Percentiles rank a stretch among this genome's conserved stretches.
These are phyloP conservation scores for Sinotaia quadrata DNA, from an alignment of 2,888 invertebrate species.

Conservation along the genomic window DNA sequence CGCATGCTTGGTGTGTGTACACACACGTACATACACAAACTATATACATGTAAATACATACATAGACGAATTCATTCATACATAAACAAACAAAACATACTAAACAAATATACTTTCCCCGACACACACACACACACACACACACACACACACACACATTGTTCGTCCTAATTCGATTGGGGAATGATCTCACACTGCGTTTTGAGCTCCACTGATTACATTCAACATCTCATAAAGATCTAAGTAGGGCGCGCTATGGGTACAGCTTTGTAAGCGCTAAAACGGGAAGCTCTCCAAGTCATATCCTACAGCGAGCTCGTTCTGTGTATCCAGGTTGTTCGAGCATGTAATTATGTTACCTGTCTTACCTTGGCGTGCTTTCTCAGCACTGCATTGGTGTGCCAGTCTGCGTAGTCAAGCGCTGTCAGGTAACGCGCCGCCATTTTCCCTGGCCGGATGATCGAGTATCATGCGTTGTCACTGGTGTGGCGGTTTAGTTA, in stretches of 20 bases:
- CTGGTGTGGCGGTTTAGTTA: not conserved
- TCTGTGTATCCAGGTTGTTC: too few relatives aligned
- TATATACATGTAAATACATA: not conserved
- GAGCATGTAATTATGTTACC: too few relatives aligned
- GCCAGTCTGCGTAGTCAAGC: conserved; percentile 20
- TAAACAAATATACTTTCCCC: too few relatives aligned
- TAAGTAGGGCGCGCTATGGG: not conserved
- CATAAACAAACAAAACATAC: not conserved
- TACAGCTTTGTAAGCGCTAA: too few relatives aligned
- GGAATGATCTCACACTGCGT: too few relatives aligned
- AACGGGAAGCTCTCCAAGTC: too few relatives aligned
- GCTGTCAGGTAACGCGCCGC: conserved; percentile 17
- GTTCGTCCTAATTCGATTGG: too few relatives aligned
- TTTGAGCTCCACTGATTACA: too few relatives aligned
- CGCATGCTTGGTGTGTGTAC: too few relatives aligned
- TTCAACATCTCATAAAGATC: too few relatives aligned
- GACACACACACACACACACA: conserved; percentile 7
- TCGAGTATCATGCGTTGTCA: not conserved
- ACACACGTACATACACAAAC: not conserved
- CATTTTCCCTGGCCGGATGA: not conserved
- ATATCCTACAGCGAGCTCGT: too few relatives aligned
- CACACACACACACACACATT: conserved; percentile 4
- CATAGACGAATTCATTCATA: not conserved
- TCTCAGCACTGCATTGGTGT: conserved; percentile 5
- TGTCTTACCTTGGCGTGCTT: conserved; percentile 3